Base-by-base conservation (phyloP, 2,113 vertebrate species). In the Notothenia rossii region DNA sequence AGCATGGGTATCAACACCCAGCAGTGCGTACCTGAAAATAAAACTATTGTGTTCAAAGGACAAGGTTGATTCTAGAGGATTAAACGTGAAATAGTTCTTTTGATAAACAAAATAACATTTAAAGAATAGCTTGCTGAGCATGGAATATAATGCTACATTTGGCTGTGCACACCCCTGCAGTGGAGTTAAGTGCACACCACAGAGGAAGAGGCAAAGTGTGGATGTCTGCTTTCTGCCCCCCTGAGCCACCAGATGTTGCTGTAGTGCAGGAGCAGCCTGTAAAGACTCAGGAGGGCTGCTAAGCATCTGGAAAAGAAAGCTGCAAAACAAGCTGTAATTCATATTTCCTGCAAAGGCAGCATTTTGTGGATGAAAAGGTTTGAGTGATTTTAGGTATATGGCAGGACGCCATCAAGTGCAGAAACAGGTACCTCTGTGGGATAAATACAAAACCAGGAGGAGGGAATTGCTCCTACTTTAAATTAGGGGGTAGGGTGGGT, bases 161-260 rank as follows among this genome's bases (percentile, higher is more conserved):
- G 22, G 43, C 13, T 74, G 46, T 75, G 54, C 49, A 25, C 29
- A 33, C 18, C 18, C 10, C 8, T 25, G 36, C 18, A 22, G 18
- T 2, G n/a, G 20, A 33, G 51, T 56, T 75, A 25, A 62, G 49
- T 63, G 17, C 14, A n/a, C 48, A 33, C 17, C 60, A 33, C 48
- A 70, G 53, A 66, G 46, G 70, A 56, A 53, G 56, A 68, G 56
- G 62, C 17, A n/a, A 14, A 43, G 43, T 65, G 59, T 45, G 13
- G 40, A 56, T 40, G 22, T 77, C 56, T 55, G 69, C 18, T 29
- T 1, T 70, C 59, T 63, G 70, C 54, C 72, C 49, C 71, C 18
- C 46, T 75, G 72, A 81, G 77, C 87, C 91, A 85, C 86, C 87
- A 91, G 91, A 87, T 88, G 86, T 70, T 80, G 89, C 86, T 87